These are phyloP conservation scores for Nemurella pictetii DNA, from an alignment of 2,888 invertebrate genomes.

Conservation along the genomic window DNA sequence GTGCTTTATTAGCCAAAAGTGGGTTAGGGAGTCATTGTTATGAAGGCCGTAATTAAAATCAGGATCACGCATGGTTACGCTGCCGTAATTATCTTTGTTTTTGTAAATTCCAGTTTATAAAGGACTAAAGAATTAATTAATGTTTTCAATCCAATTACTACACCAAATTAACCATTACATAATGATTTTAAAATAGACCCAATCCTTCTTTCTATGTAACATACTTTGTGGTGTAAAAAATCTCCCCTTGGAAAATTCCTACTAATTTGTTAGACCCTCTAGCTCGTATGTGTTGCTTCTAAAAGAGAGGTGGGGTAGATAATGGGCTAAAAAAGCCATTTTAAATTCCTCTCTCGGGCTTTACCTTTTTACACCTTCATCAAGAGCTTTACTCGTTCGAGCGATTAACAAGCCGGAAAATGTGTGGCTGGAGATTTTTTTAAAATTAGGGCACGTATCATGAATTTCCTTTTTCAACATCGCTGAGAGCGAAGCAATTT, in stretches of 20 bases:
- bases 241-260: conserved; percentile 25
- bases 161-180: conserved; percentile 26
- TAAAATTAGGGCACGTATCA: not conserved
- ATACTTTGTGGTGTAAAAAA: conserved; percentile 31
- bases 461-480: conserved; percentile 1
- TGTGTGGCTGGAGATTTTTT: not conserved
- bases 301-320: conserved; percentile 3
- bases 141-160: conserved; percentile 25
- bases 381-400: conserved; percentile 27
- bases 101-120: not conserved
- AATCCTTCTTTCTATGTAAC: conserved; percentile 14
- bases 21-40: not conserved
- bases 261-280: conserved; percentile 25
- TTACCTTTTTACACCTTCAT: conserved; percentile 32
- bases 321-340: conserved; percentile 30
- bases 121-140: conserved; percentile 23
- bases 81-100: not conserved
- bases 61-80: not conserved
- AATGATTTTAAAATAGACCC: conserved; percentile 25
- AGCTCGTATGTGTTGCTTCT: not conserved
- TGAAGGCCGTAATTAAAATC: not conserved
- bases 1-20: no score
- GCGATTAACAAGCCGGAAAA: conserved; percentile 16
- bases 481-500: not conserved
- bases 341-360: conserved; percentile 30